Evolutionary conservation across 64 coral and sea anemone species (phyloP).

Genomic region (Trachythela sp.): DNA sequence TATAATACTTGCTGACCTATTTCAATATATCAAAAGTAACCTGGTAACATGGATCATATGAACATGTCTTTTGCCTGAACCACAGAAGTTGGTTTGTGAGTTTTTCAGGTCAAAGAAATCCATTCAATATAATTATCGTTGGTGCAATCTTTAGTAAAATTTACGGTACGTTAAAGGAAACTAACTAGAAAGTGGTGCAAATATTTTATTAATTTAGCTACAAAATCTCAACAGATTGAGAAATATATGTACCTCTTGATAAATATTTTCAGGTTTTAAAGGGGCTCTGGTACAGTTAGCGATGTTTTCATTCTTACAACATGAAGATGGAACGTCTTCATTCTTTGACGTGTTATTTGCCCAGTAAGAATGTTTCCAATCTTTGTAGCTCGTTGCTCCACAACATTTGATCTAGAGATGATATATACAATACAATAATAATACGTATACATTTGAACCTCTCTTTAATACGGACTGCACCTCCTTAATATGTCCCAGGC

Average conservation of each 20-base stretch:
- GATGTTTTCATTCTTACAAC: neutral
- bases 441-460: neutral
- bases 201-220: neutral
- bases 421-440: neutral
- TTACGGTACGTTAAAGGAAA: too few relatives aligned
- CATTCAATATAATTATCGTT: too few relatives aligned
- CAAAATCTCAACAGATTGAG: neutral
- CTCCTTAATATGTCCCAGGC: too few relatives aligned
- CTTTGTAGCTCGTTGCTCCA: conserved; percentile 38
- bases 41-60: too few relatives aligned
- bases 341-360: neutral
- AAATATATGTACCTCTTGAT: neutral
- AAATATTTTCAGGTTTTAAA: neutral
- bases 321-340: neutral
- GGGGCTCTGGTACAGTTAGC: neutral
- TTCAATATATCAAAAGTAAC: too few relatives aligned
- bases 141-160: too few relatives aligned
- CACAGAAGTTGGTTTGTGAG: too few relatives aligned
- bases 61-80: too few relatives aligned
- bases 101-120: too few relatives aligned
- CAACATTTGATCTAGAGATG: conserved; percentile 48
- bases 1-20: too few relatives aligned
- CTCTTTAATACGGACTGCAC: neutral
- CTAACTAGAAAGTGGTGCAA: neutral
- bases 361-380: conserved; percentile 36